Evolutionary conservation across 92 coral and sea anemone genomes (phyloP).

Genomic region (Phenganax stokvisi): DNA sequence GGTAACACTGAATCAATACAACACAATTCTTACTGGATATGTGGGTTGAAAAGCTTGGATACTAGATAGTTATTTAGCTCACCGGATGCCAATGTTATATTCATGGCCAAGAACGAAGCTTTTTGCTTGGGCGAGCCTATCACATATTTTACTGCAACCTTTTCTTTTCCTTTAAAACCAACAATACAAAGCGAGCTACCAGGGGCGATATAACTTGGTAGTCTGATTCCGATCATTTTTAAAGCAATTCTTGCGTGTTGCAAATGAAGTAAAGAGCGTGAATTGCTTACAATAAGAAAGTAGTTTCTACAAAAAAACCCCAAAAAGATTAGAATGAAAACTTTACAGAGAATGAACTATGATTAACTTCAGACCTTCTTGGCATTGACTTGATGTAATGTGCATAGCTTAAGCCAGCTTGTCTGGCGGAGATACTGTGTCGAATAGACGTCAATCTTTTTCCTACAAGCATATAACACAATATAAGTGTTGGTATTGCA

Average conservation of each 20-base stretch:
- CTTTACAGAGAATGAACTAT: not conserved
- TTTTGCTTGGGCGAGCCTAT: conserved; percentile 10
- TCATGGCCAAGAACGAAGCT: conserved; percentile 29
- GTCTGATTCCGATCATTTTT: not conserved
- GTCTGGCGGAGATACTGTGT: not conserved
- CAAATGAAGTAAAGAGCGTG: not conserved
- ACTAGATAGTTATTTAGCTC: not conserved
- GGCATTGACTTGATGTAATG: not conserved
- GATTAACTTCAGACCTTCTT: conserved; percentile 9
- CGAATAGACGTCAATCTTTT: not conserved
- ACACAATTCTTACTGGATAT: too few relatives aligned
- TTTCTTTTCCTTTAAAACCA: conserved; percentile 33
- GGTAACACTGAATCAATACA: too few relatives aligned
- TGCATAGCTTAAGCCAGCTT: not conserved
- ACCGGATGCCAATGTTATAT: conserved; percentile 16
- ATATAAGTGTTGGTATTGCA: not conserved
- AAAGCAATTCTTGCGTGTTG: conserved; percentile 16
- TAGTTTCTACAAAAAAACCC: conserved; percentile 8
- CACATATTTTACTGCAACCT: not conserved
- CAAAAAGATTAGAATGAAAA: not conserved
- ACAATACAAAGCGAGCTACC: conserved; percentile 23
- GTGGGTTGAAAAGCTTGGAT: not conserved
- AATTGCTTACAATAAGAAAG: conserved; percentile 33
- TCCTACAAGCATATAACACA: not conserved
- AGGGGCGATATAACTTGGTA: conserved; percentile 7